Evolutionary conservation across 2,888 invertebrate genomes (phyloP).

Genomic region (Atethmia centrago): DNA sequence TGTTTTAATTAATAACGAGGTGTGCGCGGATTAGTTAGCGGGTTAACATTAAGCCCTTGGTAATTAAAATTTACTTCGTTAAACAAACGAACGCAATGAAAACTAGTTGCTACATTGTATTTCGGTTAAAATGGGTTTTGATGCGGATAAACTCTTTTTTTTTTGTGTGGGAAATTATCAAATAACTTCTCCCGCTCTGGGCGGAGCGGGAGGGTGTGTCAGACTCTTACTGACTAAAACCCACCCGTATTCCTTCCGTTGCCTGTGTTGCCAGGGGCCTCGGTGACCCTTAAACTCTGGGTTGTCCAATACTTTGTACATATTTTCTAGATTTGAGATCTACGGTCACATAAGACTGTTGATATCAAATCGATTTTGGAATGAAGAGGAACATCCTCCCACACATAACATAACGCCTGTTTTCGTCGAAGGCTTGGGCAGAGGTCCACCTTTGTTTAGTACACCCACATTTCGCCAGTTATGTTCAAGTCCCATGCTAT

Average conservation of each 20-base stretch:
- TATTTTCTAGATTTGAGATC: too few relatives aligned
- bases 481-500: neutral
- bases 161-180: too few relatives aligned
- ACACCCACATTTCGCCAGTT: neutral
- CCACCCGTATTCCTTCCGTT: too few relatives aligned
- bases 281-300: too few relatives aligned
- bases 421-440: neutral
- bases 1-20: conserved; percentile 40
- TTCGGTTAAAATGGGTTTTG: conserved; percentile 13
- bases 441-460: neutral
- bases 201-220: too few relatives aligned
- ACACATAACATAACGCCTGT: neutral
- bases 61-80: conserved; percentile 44
- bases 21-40: conserved; percentile 10
- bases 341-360: too few relatives aligned
- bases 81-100: conserved; percentile 18
- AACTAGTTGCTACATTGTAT: conserved; percentile 12
- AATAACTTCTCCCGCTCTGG: too few relatives aligned
- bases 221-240: too few relatives aligned
- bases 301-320: too few relatives aligned
- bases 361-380: neutral
- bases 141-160: neutral
- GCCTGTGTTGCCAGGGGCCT: too few relatives aligned
- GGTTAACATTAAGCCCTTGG: conserved; percentile 13
- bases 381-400: neutral